A percentile compares a stretch with the other conserved stretches of the same genome.
Evolutionary conservation across 2,113 vertebrate genomes (phyloP).

Genomic region (Sorex fumeus): DNA sequence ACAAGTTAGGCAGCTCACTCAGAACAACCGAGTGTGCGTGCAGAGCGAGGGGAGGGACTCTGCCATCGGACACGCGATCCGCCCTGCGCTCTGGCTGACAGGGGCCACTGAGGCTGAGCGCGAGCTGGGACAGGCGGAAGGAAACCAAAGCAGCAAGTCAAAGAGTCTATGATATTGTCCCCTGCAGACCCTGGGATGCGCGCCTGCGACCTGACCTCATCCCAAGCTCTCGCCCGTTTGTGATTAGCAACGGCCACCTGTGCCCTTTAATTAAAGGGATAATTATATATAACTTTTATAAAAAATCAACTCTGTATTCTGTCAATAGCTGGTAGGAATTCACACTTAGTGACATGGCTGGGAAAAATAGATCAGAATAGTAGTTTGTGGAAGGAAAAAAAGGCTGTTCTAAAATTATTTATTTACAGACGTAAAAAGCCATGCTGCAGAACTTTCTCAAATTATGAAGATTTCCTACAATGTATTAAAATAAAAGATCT

Average conservation of each 20-base stretch:
- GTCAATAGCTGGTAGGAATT: conserved; percentile 96
- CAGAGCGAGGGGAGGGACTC: background rate
- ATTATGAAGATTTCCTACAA: conserved; percentile 98
- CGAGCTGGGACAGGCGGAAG: conserved; percentile 52
- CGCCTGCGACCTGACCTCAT: conserved; percentile 87
- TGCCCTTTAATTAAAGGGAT: conserved; percentile 98
- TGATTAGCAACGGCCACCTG: conserved; percentile 91
- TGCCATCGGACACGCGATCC: too few relatives aligned
- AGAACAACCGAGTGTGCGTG: conserved; percentile 55
- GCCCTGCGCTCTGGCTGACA: background rate
- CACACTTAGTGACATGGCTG: conserved; percentile 95
- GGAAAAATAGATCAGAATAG: conserved; percentile 89
- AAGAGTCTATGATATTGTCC: conserved; percentile 85
- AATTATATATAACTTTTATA: conserved; percentile 94
- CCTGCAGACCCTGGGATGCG: conserved; percentile 88
- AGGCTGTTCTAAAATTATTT: conserved; percentile 96
- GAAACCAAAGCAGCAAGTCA: conserved; percentile 75
- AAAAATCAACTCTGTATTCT: conserved; percentile 96
- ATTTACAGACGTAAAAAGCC: conserved; percentile 99
- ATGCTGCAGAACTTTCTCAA: conserved; percentile 97
- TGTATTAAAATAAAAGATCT: conserved; percentile 99
- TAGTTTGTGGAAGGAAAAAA: conserved; percentile 86
- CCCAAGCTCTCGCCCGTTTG: conserved; percentile 89
- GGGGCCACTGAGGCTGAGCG: background rate
- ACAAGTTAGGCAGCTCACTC: conserved; percentile 55